These are phyloP conservation scores for Tetragonula carbonaria DNA, from an alignment of 2,888 invertebrate genomes.

Conservation along the genomic window DNA sequence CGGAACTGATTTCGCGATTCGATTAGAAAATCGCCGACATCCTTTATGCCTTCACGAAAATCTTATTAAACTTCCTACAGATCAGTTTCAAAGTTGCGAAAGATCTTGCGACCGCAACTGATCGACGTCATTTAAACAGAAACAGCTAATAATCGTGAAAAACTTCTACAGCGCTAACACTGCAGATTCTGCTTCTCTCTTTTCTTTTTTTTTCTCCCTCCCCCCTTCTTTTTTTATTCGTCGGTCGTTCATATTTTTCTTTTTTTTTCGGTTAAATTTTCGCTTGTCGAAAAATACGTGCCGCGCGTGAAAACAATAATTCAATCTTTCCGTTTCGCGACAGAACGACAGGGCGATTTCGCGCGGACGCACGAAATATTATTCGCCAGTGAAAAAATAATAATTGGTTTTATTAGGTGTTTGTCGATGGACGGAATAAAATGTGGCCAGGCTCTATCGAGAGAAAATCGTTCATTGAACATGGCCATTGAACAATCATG, in stretches of 20 bases:
- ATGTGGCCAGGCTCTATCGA: slow-evolving; percentile 7
- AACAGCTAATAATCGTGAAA: slow-evolving; percentile 17
- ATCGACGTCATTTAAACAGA: slow-evolving; percentile 10
- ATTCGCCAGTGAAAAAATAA: slow-evolving; percentile 35
- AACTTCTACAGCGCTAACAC: not conserved
- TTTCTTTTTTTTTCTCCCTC: not conserved
- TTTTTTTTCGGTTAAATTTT: slow-evolving; percentile 7
- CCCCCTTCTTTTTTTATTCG: not conserved
- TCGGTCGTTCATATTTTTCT: not conserved
- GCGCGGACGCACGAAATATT: slow-evolving; percentile 34
- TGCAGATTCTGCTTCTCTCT: not conserved
- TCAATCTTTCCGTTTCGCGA: slow-evolving; percentile 30
- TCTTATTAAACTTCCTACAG: not conserved
- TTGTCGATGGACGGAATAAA: slow-evolving; percentile 20
- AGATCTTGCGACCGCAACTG: not conserved
- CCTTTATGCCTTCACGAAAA: slow-evolving; percentile 33
- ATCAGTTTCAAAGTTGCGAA: not conserved
- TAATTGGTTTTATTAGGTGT: slow-evolving; percentile 47
- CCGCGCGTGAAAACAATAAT: slow-evolving; percentile 40
- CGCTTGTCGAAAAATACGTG: slow-evolving; percentile 38
- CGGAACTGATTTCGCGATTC: slow-evolving; percentile 12
- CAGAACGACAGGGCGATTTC: slow-evolving; percentile 30
- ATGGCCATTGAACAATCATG: slow-evolving; percentile 2
- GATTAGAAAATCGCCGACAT: slow-evolving; percentile 24
- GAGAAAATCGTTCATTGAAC: slow-evolving; percentile 11